phyloP scores from a whole-genome alignment of 2,888 invertebrate species.

The Antheraea assamensis region DNA sequence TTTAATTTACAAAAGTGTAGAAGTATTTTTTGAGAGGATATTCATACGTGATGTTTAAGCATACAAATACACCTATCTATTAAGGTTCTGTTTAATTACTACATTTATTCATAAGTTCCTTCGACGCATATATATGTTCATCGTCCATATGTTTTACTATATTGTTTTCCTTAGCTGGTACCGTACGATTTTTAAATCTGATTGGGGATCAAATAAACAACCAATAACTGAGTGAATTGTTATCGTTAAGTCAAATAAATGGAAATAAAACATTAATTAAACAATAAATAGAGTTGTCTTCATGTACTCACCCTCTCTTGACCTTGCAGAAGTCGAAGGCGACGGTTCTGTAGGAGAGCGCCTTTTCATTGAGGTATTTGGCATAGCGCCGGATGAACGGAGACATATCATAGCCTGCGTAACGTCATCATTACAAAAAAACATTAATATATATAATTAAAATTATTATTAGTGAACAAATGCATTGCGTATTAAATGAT shows the following conservation, averaged over 20 bases:
- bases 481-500: background rate
- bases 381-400: slow-evolving; percentile 99
- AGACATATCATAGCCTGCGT: slow-evolving; percentile 99
- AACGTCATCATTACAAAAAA: slow-evolving; percentile 22
- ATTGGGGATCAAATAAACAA: background rate
- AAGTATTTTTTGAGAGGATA: background rate
- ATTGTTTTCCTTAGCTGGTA: background rate
- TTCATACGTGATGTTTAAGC: background rate
- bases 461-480: background rate
- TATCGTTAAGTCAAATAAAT: no score
- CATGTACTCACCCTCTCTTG: slow-evolving; percentile 92
- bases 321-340: slow-evolving; percentile 99
- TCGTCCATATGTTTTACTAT: background rate
- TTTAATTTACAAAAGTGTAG: background rate
- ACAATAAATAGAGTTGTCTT: background rate
- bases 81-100: background rate
- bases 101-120: background rate
- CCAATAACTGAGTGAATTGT: background rate
- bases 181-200: background rate
- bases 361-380: slow-evolving; percentile 99
- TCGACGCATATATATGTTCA: background rate
- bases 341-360: slow-evolving; percentile 98
- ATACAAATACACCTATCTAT: background rate
- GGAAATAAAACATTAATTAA: no score
- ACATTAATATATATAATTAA: background rate